phyloP scores from a whole-genome alignment of 2,113 vertebrate species.

The Aegotheles bennettii region DNA sequence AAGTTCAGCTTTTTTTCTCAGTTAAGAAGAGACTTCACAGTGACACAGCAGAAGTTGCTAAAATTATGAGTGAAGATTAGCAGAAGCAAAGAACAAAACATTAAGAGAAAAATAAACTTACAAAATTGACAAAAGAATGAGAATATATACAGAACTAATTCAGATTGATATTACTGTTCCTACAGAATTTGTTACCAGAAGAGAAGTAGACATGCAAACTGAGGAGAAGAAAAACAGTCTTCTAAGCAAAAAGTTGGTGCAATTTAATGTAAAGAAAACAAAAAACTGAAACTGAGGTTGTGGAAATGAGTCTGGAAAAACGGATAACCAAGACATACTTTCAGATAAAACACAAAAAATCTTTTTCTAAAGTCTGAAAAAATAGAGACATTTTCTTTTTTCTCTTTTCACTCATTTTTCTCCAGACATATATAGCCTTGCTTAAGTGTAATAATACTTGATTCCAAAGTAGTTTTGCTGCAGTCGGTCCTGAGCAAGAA shows the following conservation, averaged over 20 bases:
- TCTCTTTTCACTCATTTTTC: not conserved
- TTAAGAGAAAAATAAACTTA: not conserved
- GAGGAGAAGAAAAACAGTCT: not conserved
- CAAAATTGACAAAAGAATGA: not conserved
- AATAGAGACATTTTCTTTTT: not conserved
- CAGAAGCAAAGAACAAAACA: not conserved
- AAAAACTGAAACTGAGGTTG: not conserved
- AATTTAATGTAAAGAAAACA: not conserved
- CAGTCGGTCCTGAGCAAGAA: not conserved
- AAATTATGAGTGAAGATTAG: not conserved
- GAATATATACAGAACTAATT: not conserved
- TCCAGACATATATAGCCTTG: not conserved
- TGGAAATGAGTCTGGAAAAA: not conserved
- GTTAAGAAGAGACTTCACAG: constrained; percentile 32
- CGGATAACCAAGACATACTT: not conserved
- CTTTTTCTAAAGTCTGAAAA: not conserved
- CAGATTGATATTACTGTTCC: not conserved
- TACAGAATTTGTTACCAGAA: not conserved
- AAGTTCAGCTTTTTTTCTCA: not conserved
- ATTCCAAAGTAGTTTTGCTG: not conserved
- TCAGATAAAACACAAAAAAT: not conserved
- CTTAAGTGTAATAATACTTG: not conserved
- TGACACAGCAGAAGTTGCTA: not conserved
- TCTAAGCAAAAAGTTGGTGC: not conserved
- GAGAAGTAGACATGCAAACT: not conserved